These are phyloP conservation scores for Metacarcinus magister DNA, from an alignment of 2,888 invertebrate species.

Conservation along the genomic window DNA sequence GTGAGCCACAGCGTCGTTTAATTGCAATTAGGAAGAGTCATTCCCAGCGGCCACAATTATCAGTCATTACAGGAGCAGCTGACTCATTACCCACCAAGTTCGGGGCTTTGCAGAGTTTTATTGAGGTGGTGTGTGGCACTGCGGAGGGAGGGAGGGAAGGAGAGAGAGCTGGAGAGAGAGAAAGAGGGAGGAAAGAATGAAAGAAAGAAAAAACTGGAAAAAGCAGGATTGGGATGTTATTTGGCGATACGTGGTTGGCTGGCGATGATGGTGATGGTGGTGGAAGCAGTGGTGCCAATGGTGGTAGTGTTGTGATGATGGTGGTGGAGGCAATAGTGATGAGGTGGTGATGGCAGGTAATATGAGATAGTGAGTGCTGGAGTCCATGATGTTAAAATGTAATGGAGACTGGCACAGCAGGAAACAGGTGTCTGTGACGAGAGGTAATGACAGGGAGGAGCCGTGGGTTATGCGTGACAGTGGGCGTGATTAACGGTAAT, in stretches of 20 bases:
- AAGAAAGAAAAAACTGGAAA: background rate
- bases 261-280: background rate
- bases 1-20: constrained; percentile 52
- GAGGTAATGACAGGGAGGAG: background rate
- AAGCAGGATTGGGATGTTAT: background rate
- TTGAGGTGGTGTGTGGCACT: background rate
- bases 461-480: constrained; percentile 9
- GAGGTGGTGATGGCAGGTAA: background rate
- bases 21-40: constrained; percentile 61
- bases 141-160: background rate
- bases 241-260: background rate
- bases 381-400: background rate
- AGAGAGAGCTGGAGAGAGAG: background rate
- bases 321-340: background rate
- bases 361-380: background rate
- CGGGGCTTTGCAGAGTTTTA: constrained; percentile 48
- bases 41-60: constrained; percentile 56
- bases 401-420: background rate
- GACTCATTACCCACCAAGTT: constrained; percentile 56
- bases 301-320: background rate
- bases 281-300: background rate
- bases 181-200: background rate
- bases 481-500: background rate
- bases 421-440: constrained; percentile 23
- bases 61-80: constrained; percentile 53